Base-by-base conservation (phyloP, 2,888 invertebrate genomes). In the Catocala sponsa region DNA sequence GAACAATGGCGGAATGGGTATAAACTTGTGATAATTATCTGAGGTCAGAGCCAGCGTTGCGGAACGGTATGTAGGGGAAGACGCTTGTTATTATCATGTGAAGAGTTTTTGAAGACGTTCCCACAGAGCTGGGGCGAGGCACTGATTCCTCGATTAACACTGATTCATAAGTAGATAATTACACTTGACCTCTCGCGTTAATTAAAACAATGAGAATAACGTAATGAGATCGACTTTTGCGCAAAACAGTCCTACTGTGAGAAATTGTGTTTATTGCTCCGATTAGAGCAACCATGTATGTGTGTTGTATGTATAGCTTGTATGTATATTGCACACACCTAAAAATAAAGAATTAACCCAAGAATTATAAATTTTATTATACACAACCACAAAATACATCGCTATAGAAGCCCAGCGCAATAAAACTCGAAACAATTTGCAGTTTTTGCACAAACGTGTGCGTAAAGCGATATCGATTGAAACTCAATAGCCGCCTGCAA, bases 21-120 rank as follows among this genome's bases (percentile, higher is more conserved):
- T 90, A 90, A 89, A 89, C 84, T 87, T 86, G 85, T 83, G 91
- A 91, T 94, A 90, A 93, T 92, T 91, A 91, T 92, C 89, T 84
- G 90, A 91, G 93, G 92, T 92, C 91, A 86, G 59, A 82, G 69
- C 83, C 91, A 86, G 75, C 91, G 78, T 84, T 78, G 89, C 90
- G 89, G 91, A 93, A 93, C 92, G 90, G 82, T 88, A 90, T 92
- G 91, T 87, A 83, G 90, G 91, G 91, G 91, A 88, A 88, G 85
- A 81, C 84, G 81, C 86, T 86, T 86, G 88, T 89, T 91, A 88
- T 86, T 88, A 90, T 89, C 92, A 94, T 94, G 94, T 92, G 94
- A 94, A 94, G 93, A 94, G 75, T 84, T 91, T 92, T 91, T 87
- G 86, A 92, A 92, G 92, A 91, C 89, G 91, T 93, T 94, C 94